Percentiles rank a stretch among this genome's conserved stretches.
phyloP scores from a whole-genome alignment of 2,888 invertebrate genomes.

The Lydus trimaculatus region DNA sequence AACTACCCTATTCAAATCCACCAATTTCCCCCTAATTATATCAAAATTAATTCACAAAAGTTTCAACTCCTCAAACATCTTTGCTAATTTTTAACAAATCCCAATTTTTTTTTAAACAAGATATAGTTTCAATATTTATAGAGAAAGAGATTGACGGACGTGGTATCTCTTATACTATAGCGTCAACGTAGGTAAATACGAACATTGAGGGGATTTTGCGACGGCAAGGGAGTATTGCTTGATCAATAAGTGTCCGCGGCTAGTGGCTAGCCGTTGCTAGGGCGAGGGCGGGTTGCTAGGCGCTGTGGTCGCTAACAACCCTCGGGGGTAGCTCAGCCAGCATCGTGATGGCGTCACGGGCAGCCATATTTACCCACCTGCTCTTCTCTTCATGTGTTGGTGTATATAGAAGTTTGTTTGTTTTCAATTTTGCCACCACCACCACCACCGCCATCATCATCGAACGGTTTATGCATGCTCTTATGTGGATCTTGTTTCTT shows the following conservation, averaged over 20 bases:
- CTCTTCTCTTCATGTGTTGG: constrained; percentile 40
- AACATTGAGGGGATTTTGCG: constrained; percentile 32
- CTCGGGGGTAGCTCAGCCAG: constrained; percentile 59
- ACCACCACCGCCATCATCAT: not conserved
- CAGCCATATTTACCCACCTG: constrained; percentile 62
- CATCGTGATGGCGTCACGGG: constrained; percentile 60
- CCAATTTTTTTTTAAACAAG: no score
- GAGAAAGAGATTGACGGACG: not conserved
- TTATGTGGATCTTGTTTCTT: constrained; percentile 18
- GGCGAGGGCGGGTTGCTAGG: constrained; percentile 64
- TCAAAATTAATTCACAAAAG: not conserved
- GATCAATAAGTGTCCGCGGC: constrained; percentile 64
- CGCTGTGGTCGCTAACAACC: constrained; percentile 64
- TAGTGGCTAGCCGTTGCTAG: constrained; percentile 65
- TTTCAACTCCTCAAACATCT: not conserved
- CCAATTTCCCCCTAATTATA: no score
- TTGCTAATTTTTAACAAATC: no score
- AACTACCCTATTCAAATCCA: no score
- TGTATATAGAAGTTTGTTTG: constrained; percentile 37
- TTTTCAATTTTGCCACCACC: constrained; percentile 31
- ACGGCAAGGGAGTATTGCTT: constrained; percentile 48
- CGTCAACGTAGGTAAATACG: not conserved
- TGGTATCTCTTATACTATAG: not conserved
- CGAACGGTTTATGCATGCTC: constrained; percentile 24
- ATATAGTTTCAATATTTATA: no score